phyloP scores from a whole-genome alignment of 2,888 invertebrate genomes.

The Belgica antarctica region DNA sequence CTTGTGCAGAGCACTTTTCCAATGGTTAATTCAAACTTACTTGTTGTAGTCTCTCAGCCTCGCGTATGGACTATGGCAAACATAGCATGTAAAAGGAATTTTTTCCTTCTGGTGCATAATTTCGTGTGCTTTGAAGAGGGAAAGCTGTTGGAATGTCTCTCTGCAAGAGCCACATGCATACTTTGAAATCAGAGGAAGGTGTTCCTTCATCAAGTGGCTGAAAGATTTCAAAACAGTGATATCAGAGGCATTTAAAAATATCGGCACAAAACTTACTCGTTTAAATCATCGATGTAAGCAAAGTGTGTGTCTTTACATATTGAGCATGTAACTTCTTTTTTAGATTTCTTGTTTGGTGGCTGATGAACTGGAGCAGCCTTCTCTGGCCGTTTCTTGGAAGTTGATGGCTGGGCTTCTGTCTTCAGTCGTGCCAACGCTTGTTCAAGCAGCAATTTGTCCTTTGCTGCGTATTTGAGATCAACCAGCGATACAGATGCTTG shows the following conservation, averaged over 20 bases:
- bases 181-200: slow-evolving; percentile 50
- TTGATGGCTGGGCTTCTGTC: neutral
- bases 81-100: slow-evolving; percentile 56
- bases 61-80: slow-evolving; percentile 53
- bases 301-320: slow-evolving; percentile 28
- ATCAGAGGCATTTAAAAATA: neutral
- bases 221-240: neutral
- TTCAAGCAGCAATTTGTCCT: neutral
- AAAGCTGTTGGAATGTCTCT: slow-evolving; percentile 53
- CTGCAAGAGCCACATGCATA: slow-evolving; percentile 58
- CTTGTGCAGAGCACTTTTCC: neutral
- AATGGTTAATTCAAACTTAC: slow-evolving; percentile 44
- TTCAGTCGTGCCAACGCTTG: neutral
- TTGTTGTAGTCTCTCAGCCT: slow-evolving; percentile 46
- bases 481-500: neutral
- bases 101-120: slow-evolving; percentile 53
- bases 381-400: neutral
- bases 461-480: neutral
- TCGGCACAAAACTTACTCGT: slow-evolving; percentile 27
- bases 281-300: slow-evolving; percentile 14
- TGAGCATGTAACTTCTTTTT: slow-evolving; percentile 13
- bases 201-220: slow-evolving; percentile 48
- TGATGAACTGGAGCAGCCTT: neutral
- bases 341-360: slow-evolving; percentile 48
- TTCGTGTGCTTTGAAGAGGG: slow-evolving; percentile 56